phyloP scores from a whole-genome alignment of 2,888 invertebrate genomes.

The Drosophila macrospina region DNA sequence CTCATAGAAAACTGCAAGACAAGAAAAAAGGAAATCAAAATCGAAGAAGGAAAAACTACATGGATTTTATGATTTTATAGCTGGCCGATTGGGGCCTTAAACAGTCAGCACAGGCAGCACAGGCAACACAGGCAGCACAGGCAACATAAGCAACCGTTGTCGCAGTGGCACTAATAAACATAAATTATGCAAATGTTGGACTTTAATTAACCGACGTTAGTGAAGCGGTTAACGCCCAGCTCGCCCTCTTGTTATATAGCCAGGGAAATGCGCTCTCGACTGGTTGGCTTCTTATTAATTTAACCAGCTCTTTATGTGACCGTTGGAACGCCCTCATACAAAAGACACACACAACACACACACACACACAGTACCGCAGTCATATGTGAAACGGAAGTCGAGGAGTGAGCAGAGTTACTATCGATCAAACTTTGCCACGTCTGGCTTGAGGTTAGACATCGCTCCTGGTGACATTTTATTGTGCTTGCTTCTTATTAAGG shows the following conservation, averaged over 20 bases:
- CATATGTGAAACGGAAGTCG: constrained; percentile 22
- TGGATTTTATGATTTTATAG: constrained; percentile 55
- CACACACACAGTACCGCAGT: constrained; percentile 3
- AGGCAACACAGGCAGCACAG: no score
- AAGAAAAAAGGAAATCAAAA: constrained; percentile 13
- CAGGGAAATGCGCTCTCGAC: constrained; percentile 39
- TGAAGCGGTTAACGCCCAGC: constrained; percentile 42
- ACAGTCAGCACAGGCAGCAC: no score
- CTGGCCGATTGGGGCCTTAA: constrained; percentile 28
- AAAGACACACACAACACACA: constrained; percentile 25
- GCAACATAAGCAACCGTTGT: neutral
- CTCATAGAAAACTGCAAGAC: constrained; percentile 11
- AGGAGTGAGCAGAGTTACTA: constrained; percentile 52
- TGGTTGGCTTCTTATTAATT: constrained; percentile 71
- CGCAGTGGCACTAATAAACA: constrained; percentile 57
- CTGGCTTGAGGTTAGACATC: constrained; percentile 40
- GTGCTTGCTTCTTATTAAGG: constrained; percentile 51
- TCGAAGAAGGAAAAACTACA: constrained; percentile 15
- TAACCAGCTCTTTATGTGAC: constrained; percentile 60
- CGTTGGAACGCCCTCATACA: constrained; percentile 45
- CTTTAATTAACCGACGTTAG: constrained; percentile 65
- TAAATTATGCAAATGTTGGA: constrained; percentile 75
- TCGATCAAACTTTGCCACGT: constrained; percentile 70
- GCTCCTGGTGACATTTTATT: constrained; percentile 68
- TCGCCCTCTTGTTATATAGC: constrained; percentile 40